Evolutionary conservation across 2,113 vertebrate species (phyloP), one percentile per base, ranked within the genome.

Genomic region (Ptychochromis oligacanthus): DNA sequence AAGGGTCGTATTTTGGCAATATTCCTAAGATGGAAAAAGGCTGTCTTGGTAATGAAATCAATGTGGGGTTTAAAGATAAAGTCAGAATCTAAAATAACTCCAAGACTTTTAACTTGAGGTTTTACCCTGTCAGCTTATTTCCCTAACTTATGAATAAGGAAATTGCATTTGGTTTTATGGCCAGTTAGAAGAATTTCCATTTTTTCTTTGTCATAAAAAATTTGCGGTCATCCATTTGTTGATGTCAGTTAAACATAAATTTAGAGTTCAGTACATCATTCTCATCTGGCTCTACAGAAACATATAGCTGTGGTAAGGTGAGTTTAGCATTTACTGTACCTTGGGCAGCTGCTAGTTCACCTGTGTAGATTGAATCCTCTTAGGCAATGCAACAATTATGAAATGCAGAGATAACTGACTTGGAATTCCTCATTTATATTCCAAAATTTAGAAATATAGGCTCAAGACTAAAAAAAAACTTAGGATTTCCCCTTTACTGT

Each of bases 21-120:
- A 67, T 46, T 46, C 38, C 62, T 22, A 26, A 65, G 38, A 65
- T 65, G 38, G 62, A 65, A 65, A 4, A 43, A 65, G 38, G 38
- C 43, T 65, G 22, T n/a, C 62, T 40, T 64, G 34, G 20, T 64
- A 64, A 64, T 64, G 12, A 43, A 14, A 43, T 43, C 40, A 43
- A 12, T 3, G 3, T 13, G 11, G 6, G 40, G 12, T 43, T 13
- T 38, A 7, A 38, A 22, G 34, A 3, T 43, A 0, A 2, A 15
- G 62, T n/a, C 36, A 43, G 62, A 65, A 43, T 31, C 28, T 31
- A 31, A 31, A 31, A 31, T 31, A 31, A 65, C 62, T 6, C 62
- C 62, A 65, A 65, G n/a, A 43, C 2, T 43, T 65, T 43, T 38
- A 24, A 65, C 38, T 17, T 65, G 7, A 43, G 36, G 36, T 15